Evolutionary conservation across 2,113 vertebrate species (phyloP), one percentile per base, ranked within the genome.

Genomic region (Peromyscus polionotus): DNA sequence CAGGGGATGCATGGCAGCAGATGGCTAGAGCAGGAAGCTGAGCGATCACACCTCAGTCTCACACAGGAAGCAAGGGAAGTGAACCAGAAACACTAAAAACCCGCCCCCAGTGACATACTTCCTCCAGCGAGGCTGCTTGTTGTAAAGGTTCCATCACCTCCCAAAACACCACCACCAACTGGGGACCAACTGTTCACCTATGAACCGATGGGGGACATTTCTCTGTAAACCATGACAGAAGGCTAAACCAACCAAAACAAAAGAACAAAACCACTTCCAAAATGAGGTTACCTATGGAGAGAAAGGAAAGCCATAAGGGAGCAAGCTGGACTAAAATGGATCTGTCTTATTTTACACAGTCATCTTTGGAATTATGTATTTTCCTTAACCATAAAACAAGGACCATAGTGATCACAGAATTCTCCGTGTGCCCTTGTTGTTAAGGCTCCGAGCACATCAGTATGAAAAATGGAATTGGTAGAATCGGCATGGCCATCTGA

Each of bases 311-410:
- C 0, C 33, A 65, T n/a, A 63, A n/a, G 33, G 22, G 70, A 65
- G 65, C 85, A 87, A 92, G 12, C 24, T n/a, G 54, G n/a, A 72
- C 33, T 83, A 70, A 26, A 31, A 28, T 1, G 22, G 51, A 17
- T 39, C 39, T 17, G 68, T 1, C 48, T 79, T n/a, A 33, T 39
- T 90, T 77, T 86, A 36, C 9, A 91, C 13, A 84, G 77, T 75
- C 72, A 28, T 80, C 79, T 93, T 67, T 39, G n/a, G 70, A 92
- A 72, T 36, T 45, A 65, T 7, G 13, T 70, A 63, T 77, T 96
- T 67, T 81, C 68, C 48, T 91, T 83, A 89, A 85, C 76, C 89
- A 84, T 70, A 92, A 88, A 95, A 73, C 13, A 90, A 77, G 61
- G 22, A 26, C n/a, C 28, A 51, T 0, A 72, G n/a, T 3, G 11